Base-by-base conservation (phyloP, 2,888 invertebrate genomes). In the Ophraella communa region DNA sequence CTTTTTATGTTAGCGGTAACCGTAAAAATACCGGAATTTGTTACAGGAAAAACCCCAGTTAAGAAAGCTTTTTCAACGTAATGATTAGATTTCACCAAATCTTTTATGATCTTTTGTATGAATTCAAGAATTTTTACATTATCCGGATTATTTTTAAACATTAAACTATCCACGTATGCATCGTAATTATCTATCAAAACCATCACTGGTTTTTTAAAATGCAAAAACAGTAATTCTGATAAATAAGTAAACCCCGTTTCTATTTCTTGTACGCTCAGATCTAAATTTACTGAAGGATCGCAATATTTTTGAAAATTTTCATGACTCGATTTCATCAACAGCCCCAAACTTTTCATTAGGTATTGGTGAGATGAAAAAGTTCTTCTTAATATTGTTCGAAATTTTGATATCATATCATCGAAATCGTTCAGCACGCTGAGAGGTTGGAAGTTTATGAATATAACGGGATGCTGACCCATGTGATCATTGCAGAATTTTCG, bases 101-200 rank as follows among this genome's bases (percentile, higher is more conserved):
- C 52, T 14, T 24, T 60, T 10, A n/a, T 23, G 11, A 53, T 30
- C 4, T 44, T 44, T 18, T 52, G 60, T 20, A 53, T 53, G 23
- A 60, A 60, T 52, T 60, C 27, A 18, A 60, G 42, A 10, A 60
- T 60, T 52, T 44, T 60, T 4, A 44, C 60, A 3, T 44, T 17
- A 30, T 60, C 60, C 4, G 52, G 44, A 44, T 60, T 52, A 4
- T 27, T 52, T 21, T 53, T 52, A 10, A 60, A 44, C n/a, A 60
- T 30, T 27, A 60, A 52, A 30, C 60, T 60, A 44, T 60, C 60
- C n/a, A 60, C 18, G n/a, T 44, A 60, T 1, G 60, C 35, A n/a
- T 60, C 60, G 33, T 44, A 60, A 44, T 60, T 60, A 44, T 60
- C 60, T n/a, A 60, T 60, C 18, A 60, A 44, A 14, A 60, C 52